Evolutionary conservation across 2,797 vertebrate species (phyloP).

Genomic region (Brotula barbata): DNA sequence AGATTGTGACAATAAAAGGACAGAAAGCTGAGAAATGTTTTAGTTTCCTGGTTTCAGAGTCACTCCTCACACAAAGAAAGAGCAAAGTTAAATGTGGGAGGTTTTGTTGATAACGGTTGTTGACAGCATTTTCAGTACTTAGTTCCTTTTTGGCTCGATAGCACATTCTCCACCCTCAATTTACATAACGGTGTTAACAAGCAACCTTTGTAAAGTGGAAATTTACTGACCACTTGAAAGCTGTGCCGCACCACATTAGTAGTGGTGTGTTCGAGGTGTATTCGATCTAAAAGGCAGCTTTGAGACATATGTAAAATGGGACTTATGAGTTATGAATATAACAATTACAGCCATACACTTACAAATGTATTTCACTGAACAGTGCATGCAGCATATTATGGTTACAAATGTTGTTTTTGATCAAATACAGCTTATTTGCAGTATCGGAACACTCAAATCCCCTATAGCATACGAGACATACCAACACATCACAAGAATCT

Average conservation of each 20-base stretch:
- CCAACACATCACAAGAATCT: too few relatives aligned
- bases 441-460: not conserved
- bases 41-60: slow-evolving; percentile 1
- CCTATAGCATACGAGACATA: too few relatives aligned
- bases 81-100: slow-evolving; percentile 19
- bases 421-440: not conserved
- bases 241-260: rapidly evolving
- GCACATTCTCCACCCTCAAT: slow-evolving; percentile 8
- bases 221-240: not conserved
- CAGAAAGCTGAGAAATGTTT: not conserved
- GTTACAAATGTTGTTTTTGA: not conserved
- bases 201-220: slow-evolving; percentile 7
- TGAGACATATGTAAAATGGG: too few relatives aligned
- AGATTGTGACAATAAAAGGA: not conserved
- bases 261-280: not conserved
- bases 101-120: slow-evolving; percentile 12
- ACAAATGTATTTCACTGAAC: too few relatives aligned
- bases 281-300: too few relatives aligned
- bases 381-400: not conserved
- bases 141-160: not conserved
- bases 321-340: too few relatives aligned
- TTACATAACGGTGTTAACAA: not conserved
- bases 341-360: too few relatives aligned
- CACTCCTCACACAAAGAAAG: slow-evolving; percentile 25
- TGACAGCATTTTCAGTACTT: not conserved